A percentile compares a stretch with the other conserved stretches of the same genome.
Evolutionary conservation across 2,888 invertebrate genomes (phyloP).

Genomic region (Eupeodes latifasciatus): DNA sequence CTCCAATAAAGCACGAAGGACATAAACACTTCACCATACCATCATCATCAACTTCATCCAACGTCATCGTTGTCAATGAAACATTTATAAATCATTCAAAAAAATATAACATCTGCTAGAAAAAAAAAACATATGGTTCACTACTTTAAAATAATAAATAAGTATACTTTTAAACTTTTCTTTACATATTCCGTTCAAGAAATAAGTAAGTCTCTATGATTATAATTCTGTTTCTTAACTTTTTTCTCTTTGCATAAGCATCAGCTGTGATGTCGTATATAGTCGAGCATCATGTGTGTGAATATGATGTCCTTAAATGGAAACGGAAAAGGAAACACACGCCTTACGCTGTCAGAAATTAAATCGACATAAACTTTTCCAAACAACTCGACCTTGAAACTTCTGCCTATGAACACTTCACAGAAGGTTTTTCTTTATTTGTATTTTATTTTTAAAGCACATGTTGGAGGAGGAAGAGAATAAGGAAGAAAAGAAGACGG

Average conservation of each 20-base stretch:
- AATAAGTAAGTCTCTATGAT: not conserved
- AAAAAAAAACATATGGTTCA: not conserved
- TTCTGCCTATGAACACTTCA: not conserved
- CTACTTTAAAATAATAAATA: not conserved
- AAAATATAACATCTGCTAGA: not conserved
- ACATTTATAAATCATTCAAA: slow-evolving; percentile 18
- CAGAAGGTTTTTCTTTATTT: not conserved
- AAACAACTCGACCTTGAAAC: not conserved
- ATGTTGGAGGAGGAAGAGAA: not conserved
- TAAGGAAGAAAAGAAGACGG: no score
- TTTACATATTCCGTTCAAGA: not conserved
- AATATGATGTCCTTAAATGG: not conserved
- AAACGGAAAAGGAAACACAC: not conserved
- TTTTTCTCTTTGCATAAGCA: not conserved
- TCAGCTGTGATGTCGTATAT: no score
- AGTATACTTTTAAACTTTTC: not conserved
- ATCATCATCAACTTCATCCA: not conserved
- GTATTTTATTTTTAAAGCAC: not conserved
- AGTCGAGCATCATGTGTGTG: no score
- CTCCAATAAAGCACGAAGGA: slow-evolving; percentile 20
- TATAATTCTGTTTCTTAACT: not conserved
- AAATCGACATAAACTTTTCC: not conserved
- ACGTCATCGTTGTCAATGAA: not conserved
- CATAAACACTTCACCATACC: not conserved
- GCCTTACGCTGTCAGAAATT: not conserved